These are phyloP conservation scores for Malaclemys terrapin DNA, from an alignment of 2,113 vertebrate genomes.

Conservation along the genomic window DNA sequence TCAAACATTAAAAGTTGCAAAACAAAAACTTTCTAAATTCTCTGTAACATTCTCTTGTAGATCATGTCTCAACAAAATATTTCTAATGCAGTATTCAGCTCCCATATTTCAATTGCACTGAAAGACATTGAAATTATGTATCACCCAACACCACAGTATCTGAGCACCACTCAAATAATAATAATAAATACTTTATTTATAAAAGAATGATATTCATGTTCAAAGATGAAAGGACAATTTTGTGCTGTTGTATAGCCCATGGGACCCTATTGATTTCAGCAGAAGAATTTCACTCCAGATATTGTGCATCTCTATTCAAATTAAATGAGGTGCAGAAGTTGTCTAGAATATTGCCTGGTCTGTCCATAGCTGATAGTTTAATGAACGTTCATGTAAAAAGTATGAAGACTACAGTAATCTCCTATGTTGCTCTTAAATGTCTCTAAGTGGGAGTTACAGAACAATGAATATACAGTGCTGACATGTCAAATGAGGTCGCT, in stretches of 20 bases:
- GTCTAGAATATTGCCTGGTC: not conserved
- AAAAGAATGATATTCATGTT: not conserved
- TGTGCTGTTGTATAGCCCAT: not conserved
- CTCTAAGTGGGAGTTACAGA: not conserved
- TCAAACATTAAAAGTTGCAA: not conserved
- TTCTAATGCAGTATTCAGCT: not conserved
- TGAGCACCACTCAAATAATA: slow-evolving; percentile 8
- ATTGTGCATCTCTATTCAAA: not conserved
- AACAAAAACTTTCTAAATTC: not conserved
- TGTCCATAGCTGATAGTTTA: not conserved
- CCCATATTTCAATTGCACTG: not conserved
- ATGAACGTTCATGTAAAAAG: slow-evolving; percentile 30
- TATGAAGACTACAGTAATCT: not conserved
- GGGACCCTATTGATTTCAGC: not conserved
- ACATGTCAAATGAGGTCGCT: slow-evolving; percentile 2
- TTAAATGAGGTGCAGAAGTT: not conserved
- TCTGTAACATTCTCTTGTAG: not conserved
- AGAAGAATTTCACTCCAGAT: not conserved
- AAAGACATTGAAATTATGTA: slow-evolving; percentile 9
- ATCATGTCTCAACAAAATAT: not conserved
- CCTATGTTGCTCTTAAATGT: not conserved
- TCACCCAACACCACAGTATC: not conserved
- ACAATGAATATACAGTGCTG: not conserved
- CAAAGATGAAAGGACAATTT: not conserved
- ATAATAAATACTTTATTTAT: not conserved